Evolutionary conservation across 2,888 invertebrate genomes (phyloP), one percentile per base, ranked within the genome.

Genomic region (Agrochola circellaris): DNA sequence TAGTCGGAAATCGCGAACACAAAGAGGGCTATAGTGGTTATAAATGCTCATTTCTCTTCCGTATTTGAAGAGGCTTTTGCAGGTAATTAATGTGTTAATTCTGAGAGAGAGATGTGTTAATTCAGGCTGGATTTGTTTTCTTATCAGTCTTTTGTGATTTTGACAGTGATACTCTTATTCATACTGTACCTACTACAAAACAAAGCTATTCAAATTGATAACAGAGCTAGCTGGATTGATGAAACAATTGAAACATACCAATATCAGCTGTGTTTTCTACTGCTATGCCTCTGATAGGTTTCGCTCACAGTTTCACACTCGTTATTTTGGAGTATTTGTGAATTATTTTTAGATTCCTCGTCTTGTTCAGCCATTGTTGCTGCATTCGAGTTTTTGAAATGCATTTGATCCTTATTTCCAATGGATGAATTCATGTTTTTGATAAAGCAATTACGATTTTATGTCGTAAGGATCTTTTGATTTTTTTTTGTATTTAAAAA

Each of bases 221-320:
- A 13, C 30, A 42, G 23, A 20, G 30, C 60, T 34, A 38, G 30
- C 56, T 54, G 15, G 20, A 60, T 70, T 73, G 77, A 77, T 85
- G 34, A 61, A 82, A 86, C 77, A 60, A 83, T 70, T 60, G 48
- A 64, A 62, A 56, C 54, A 72, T 68, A 65, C 13, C 85, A 85
- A 82, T 85, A 85, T n/a, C 54, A 30, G n/a, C 15, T 23, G 23
- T 13, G 58, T 62, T 71, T 81, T 82, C 61, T 61, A 81, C 38
- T 68, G 54, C n/a, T 60, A 13, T 82, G 85, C 68, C 11, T 82
- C 38, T 51, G 71, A 72, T 76, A 17, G 51, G 38, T 60, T 68
- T 34, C n/a, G 7, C 34, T 11, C 11, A n/a, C 11, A 68, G 34
- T 34, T 65, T 51, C 34, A 20, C 48, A 9, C 61, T 66, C 62